Percentiles rank a stretch among this genome's conserved stretches.
phyloP scores from a whole-genome alignment of 2,797 vertebrate genomes.

The Acanthurus leucopareius region DNA sequence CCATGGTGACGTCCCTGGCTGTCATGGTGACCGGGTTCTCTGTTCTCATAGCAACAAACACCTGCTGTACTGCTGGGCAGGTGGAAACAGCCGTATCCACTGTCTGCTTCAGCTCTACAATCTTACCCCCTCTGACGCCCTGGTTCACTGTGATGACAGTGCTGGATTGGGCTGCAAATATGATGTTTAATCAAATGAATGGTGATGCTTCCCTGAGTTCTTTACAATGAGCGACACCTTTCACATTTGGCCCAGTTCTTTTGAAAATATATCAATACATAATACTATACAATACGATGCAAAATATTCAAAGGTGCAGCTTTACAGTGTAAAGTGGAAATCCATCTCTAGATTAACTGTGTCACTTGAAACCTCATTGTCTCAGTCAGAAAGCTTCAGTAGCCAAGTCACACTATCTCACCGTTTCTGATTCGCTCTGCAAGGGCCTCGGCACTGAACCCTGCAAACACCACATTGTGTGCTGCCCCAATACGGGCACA shows the following conservation, averaged over 20 bases:
- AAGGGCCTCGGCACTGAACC: constrained; percentile 94
- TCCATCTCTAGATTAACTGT: background rate
- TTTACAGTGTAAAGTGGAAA: background rate
- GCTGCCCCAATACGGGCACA: constrained; percentile 93
- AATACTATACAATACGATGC: too few species aligned
- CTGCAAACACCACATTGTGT: constrained; percentile 95
- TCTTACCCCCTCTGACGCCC: constrained; percentile 90
- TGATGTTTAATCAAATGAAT: background rate
- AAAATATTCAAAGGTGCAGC: background rate
- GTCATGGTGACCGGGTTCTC: constrained; percentile 88
- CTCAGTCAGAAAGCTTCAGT: background rate
- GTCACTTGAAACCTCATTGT: background rate
- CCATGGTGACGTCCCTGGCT: constrained; percentile 87
- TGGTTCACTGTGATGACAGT: constrained; percentile 95
- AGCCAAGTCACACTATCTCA: constrained; percentile 77
- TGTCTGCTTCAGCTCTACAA: constrained; percentile 89
- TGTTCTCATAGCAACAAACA: constrained; percentile 94
- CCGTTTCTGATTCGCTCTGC: constrained; percentile 93
- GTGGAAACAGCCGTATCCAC: constrained; percentile 91
- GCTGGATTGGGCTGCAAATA: constrained; percentile 91
- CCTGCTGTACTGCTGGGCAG: constrained; percentile 88
- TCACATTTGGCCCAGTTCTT: background rate
- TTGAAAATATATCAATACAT: too few species aligned
- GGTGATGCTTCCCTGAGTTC: too few species aligned
- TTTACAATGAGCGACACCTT: background rate